Evolutionary conservation across 1,140 invertebrate genomes (phyloP), one percentile per base, ranked within the genome.

Genomic region (Riptortus pedestris): DNA sequence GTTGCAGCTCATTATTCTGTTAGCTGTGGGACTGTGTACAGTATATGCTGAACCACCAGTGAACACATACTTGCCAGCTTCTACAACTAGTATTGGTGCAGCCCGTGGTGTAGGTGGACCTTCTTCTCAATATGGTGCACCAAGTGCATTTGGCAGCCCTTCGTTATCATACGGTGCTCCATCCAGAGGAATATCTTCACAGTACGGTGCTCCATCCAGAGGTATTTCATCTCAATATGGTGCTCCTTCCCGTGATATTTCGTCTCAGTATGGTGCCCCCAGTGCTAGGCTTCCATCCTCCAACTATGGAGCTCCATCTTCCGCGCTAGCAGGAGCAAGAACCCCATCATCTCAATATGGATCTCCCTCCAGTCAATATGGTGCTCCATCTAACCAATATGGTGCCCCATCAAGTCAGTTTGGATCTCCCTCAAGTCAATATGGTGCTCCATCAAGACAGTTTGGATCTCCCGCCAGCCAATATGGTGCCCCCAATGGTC

Each of bases 141-240:
- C 60, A 16, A 18, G 24, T 18, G 26, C 9, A 4, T 24, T 24
- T 20, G 62, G 62, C 12, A 18, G 51, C 31, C 63, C 63, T n/a
- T 65, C 63, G 2, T 59, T 29, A 18, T 57, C 59, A 27, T 65
- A 65, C 33, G 63, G 63, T 3, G 63, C 63, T 7, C 63, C 63
- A 18, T 2, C 5, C 5, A 28, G 31, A 26, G 63, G 55, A 27
- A 38, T 14, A 1, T 45, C 60, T 2, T 61, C 60, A 7, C 62
- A 29, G 5, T 63, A 63, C 29, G 62, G 62, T 31, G 62, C 62
- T 24, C 52, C 60, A 5, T 38, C 31, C 5, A 14, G 31, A 5
- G 14, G 5, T 38, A 5, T 14, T 22, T 57, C 52, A 14, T 57
- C 52, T 3, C 52, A 47, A n/a, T 26, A 60, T 28, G 60, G 60